A percentile compares a stretch with the other conserved stretches of the same genome.
These are phyloP conservation scores for Acleris cristana DNA, from an alignment of 2,888 invertebrate species.

Conservation along the genomic window DNA sequence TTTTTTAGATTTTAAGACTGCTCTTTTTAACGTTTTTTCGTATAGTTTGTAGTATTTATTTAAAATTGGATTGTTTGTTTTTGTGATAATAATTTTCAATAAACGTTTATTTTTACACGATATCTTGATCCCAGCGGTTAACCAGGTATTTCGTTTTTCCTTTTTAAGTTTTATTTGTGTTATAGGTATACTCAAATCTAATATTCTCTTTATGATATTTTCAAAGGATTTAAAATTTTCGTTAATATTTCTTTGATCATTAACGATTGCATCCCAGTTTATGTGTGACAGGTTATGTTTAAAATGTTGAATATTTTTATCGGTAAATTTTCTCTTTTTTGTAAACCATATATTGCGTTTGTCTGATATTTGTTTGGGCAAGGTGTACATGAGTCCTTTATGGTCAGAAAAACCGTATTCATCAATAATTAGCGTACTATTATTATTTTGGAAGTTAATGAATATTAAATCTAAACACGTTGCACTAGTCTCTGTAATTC, in stretches of 20 bases:
- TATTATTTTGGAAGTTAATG: neutral
- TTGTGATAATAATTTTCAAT: neutral
- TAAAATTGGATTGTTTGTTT: conserved; percentile 6
- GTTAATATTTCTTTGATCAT: neutral
- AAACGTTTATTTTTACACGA: conserved; percentile 19
- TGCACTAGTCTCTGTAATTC: neutral
- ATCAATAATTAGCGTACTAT: neutral
- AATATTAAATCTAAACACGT: conserved; percentile 1
- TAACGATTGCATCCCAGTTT: neutral
- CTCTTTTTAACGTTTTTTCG: conserved; percentile 11
- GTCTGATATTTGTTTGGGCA: neutral
- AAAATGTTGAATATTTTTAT: neutral
- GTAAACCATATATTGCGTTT: neutral
- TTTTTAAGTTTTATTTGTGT: conserved; percentile 5
- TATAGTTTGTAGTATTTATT: conserved; percentile 1
- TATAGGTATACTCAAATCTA: conserved; percentile 2
- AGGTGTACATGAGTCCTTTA: neutral
- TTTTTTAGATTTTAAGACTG: conserved; percentile 10
- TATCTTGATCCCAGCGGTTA: conserved; percentile 10
- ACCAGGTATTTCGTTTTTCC: neutral
- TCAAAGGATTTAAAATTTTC: conserved; percentile 2
- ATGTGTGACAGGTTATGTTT: neutral
- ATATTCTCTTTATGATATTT: neutral
- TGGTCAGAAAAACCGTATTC: neutral
- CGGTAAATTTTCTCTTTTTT: neutral